Base-by-base conservation (phyloP, 2,888 invertebrate genomes). In the Tuberolachnus salignus region DNA sequence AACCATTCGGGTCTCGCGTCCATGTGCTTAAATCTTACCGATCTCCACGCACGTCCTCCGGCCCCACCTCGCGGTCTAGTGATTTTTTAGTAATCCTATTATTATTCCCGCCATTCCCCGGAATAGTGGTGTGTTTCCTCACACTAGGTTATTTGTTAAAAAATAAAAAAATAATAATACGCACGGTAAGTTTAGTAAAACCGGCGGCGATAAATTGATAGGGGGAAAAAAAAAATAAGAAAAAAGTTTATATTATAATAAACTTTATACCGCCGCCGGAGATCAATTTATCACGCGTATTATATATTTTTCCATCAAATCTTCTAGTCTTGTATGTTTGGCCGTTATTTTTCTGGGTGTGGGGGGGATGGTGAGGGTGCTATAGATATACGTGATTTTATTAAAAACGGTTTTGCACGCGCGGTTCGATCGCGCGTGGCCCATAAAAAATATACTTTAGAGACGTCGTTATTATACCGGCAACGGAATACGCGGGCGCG, bases 351-450 rank as follows among this genome's bases (percentile, higher is more conserved):
- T 21, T 42, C 6, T n/a, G n/a, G n/a, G n/a, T n/a, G n/a, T n/a
- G 34, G 34, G 34, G 34, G n/a, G n/a, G n/a, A n/a, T n/a, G 34
- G 34, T 3, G 34, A 42, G 16, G 19, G 21, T 11, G 14, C 46
- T 46, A 51, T 19, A 13, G 16, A n/a, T n/a, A n/a, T 73, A 63
- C 72, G 59, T 61, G 59, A 72, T 61, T 49, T 72, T 72, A 72
- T 72, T 72, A 59, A 59, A 71, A 72, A 49, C 55, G 34, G 3
- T 34, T 34, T 67, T 14, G 8, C 19, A 19, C 11, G 42, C 67
- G 19, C 26, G 23, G 26, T 26, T 67, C 19, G 49, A 67, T 67
- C 23, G 3, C 13, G n/a, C 13, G 26, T 2, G 1, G 23, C 34
- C 34, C 34, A 0, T 63, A 42, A 19, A 26, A 16, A 49, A 14